Evolutionary conservation across 2,113 vertebrate species (phyloP).

Genomic region (Cathartes aura): DNA sequence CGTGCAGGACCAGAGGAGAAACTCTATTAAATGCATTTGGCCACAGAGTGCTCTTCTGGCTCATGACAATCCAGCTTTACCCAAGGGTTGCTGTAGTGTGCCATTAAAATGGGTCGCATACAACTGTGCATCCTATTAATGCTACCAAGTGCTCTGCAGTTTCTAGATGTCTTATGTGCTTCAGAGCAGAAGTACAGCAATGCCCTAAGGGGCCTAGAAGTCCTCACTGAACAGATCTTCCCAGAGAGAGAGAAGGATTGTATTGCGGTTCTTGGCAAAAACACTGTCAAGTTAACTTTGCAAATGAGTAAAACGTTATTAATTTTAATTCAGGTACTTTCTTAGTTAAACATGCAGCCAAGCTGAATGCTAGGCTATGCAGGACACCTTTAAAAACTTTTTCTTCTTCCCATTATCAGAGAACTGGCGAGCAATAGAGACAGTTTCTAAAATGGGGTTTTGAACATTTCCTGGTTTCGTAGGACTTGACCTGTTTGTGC

Average conservation of each 20-base stretch:
- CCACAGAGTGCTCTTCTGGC: not conserved
- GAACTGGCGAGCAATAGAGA: not conserved
- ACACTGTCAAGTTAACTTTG: not conserved
- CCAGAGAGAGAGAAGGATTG: not conserved
- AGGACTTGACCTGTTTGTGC: not conserved
- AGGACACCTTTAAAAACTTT: not conserved
- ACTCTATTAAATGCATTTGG: not conserved
- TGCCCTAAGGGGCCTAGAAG: not conserved
- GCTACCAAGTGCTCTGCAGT: not conserved
- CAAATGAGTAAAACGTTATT: not conserved
- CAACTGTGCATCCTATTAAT: rapidly evolving
- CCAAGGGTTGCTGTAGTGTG: not conserved
- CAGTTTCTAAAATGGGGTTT: not conserved
- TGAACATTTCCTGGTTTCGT: not conserved
- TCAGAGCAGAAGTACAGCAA: not conserved
- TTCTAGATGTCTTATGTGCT: not conserved
- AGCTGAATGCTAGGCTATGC: not conserved
- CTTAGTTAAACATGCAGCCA: not conserved
- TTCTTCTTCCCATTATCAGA: not conserved
- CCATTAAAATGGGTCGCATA: not conserved
- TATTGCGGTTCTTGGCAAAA: not conserved
- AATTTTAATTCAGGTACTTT: not conserved
- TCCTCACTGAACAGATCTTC: not conserved
- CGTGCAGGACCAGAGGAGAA: not conserved
- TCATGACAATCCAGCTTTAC: not conserved